Base-by-base conservation (phyloP, 2,888 invertebrate genomes). In the Sthenelais limicola region DNA sequence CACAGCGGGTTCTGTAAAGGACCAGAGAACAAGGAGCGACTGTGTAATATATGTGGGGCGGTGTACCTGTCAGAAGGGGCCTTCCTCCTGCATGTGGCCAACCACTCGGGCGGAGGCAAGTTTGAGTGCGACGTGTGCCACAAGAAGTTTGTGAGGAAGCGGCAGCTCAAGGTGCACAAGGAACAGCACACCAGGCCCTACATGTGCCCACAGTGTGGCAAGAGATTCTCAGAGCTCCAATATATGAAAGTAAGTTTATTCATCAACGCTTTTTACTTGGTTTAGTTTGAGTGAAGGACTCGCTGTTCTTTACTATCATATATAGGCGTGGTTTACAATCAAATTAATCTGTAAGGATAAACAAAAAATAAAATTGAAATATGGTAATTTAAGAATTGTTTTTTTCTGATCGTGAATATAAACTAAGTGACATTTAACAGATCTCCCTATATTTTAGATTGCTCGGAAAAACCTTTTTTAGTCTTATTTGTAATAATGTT, bases 151-250 rank as follows among this genome's bases (percentile, higher is more conserved):
- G 58, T 58, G 3, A n/a, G 35, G 5, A 9, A 24, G 4, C 9
- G n/a, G 4, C 58, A 58, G 58, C 58, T 58, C 12, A 32, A 33
- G 58, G 58, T 58, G 5, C 58, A 58, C 35, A 4, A 3, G 32
- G 58, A 58, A 24, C 58, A 58, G 35, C 58, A 58, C 35, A 33
- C 58, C 21, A 18, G 58, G 4, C 58, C 58, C n/a, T 35, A 58
- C 35, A 33, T 33, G 58, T 58, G 58, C 24, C 35, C 15, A 38
- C 58, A 58, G 35, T 58, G 58, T 33, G 58, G 35, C n/a, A 32
- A 35, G 5, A 7, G 7, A 9, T 58, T 32, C 21, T 35, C 35
- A n/a, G 38, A 33, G 18, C 7, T 33, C 5, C 21, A n/a, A 3
- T 38, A 58, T 24, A 33, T 58, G 58, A 15, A 58, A 38, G 58